phyloP scores from a whole-genome alignment of 2,797 vertebrate genomes.

The Arnoldichthys spilopterus region DNA sequence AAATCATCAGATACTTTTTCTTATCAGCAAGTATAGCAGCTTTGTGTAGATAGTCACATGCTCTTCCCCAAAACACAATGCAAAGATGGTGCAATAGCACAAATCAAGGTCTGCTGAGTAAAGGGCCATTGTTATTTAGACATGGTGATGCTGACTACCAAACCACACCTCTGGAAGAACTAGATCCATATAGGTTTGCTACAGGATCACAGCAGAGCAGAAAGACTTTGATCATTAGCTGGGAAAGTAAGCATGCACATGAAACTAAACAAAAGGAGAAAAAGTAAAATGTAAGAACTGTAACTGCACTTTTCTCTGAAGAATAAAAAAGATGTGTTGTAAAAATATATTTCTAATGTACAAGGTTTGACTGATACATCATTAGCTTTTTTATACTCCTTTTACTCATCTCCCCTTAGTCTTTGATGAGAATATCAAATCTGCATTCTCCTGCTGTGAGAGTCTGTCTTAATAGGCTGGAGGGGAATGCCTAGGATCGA shows the following conservation, averaged over 20 bases:
- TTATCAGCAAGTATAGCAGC: constrained; percentile 5
- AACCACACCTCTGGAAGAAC: constrained; percentile 28
- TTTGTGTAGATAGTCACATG: background rate
- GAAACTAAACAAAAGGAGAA: constrained; percentile 51
- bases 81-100: background rate
- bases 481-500: constrained; percentile 56
- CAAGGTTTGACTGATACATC: constrained; percentile 67
- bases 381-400: constrained; percentile 59
- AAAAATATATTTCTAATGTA: constrained; percentile 78
- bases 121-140: background rate
- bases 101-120: constrained; percentile 23
- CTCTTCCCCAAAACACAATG: constrained; percentile 9
- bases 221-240: constrained; percentile 8
- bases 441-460: constrained; percentile 62
- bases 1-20: constrained; percentile 26
- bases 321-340: constrained; percentile 63
- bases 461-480: constrained; percentile 62
- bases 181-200: constrained; percentile 7
- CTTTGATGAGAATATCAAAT: constrained; percentile 64
- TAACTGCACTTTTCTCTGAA: constrained; percentile 58
- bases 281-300: constrained; percentile 51
- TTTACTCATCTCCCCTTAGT: constrained; percentile 38
- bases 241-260: constrained; percentile 64
- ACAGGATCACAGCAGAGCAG: constrained; percentile 31
- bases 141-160: constrained; percentile 25